A percentile compares a stretch with the other conserved stretches of the same genome.
These are phyloP conservation scores for Tamias sibiricus DNA, from an alignment of 2,113 vertebrate genomes.

Conservation along the genomic window DNA sequence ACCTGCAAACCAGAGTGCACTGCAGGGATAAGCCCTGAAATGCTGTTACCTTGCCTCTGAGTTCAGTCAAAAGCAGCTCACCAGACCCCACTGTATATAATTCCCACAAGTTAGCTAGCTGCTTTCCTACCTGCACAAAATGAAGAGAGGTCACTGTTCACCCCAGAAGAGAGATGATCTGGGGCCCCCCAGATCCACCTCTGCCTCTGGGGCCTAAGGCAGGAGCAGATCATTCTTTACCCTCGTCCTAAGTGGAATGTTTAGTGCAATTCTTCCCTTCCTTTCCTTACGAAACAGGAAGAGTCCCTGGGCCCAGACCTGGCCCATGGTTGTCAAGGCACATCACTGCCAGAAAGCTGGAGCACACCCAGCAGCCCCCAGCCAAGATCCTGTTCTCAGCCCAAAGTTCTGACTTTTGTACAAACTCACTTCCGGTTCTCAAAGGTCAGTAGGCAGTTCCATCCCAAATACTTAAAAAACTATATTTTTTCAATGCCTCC, in stretches of 20 bases:
- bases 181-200: background rate
- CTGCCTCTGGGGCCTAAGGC: background rate
- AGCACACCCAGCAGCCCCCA: background rate
- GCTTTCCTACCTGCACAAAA: conserved; percentile 9
- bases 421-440: conserved; percentile 50
- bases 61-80: background rate
- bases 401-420: background rate
- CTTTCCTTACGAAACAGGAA: conserved; percentile 50
- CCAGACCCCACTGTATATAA: background rate
- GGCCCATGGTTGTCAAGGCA: conserved; percentile 65
- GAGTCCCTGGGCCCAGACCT: background rate
- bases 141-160: background rate
- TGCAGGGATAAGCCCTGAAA: background rate
- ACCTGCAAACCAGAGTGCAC: background rate
- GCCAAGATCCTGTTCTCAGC: background rate
- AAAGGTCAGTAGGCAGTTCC: conserved; percentile 44
- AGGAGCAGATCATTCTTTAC: background rate
- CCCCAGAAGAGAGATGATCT: background rate
- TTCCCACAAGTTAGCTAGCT: background rate
- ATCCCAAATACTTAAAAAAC: conserved; percentile 42
- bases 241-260: conserved; percentile 52
- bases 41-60: background rate
- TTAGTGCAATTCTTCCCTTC: conserved; percentile 51
- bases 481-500: background rate
- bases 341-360: conserved; percentile 47